Percentiles rank a stretch among this genome's conserved stretches.
Conservation (phyloP, 2,113 vertebrate species). For the Gavia stellata region DNA sequence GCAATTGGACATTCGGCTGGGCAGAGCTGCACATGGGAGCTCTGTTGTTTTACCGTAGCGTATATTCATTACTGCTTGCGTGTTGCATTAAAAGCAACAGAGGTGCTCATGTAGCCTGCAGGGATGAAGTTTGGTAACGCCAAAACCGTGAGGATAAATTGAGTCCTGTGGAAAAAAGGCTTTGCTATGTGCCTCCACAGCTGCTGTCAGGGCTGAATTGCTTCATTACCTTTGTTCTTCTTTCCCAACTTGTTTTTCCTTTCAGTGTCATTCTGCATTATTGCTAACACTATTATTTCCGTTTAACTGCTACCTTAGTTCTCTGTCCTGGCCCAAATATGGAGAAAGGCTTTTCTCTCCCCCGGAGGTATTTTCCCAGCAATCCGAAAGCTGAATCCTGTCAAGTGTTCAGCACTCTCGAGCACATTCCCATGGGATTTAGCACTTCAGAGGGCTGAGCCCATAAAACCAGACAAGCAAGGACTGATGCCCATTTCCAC, state of each 20-base stretch:
- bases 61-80: neutral
- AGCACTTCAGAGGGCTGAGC: slow-evolving; percentile 46
- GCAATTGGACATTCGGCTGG: neutral
- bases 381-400: neutral
- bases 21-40: neutral
- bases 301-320: neutral
- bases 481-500: slow-evolving; percentile 44
- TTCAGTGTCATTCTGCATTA: neutral
- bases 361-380: neutral
- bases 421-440: slow-evolving; percentile 47
- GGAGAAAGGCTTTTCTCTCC: neutral
- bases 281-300: neutral
- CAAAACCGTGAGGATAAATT: neutral
- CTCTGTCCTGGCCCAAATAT: neutral
- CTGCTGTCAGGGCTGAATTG: neutral
- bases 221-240: slow-evolving; percentile 13
- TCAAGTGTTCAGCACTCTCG: neutral
- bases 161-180: neutral
- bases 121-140: neutral
- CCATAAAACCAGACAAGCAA: slow-evolving; percentile 54
- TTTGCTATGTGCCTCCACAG: neutral
- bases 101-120: neutral
- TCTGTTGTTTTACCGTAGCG: neutral
- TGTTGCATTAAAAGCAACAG: neutral
- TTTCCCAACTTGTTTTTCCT: slow-evolving; percentile 31